Conservation (phyloP, 2,888 invertebrate genomes). For the Macropis europaea region DNA sequence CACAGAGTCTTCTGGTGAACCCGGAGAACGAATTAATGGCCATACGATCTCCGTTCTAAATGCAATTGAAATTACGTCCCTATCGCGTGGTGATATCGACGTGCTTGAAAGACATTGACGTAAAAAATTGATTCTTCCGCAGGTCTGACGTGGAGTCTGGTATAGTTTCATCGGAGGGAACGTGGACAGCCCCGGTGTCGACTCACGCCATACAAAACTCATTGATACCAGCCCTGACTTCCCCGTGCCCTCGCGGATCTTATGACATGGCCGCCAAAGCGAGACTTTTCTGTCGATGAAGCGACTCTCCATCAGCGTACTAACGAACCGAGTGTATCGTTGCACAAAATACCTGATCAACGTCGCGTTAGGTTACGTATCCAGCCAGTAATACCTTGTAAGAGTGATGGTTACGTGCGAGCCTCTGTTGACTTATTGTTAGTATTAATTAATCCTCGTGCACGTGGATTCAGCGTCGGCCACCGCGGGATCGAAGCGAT, state of each 20-base stretch:
- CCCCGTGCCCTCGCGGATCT: slow-evolving; percentile 67
- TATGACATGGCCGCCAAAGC: slow-evolving; percentile 71
- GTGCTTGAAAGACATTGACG: no score
- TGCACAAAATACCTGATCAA: neutral
- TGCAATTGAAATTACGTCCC: neutral
- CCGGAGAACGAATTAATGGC: no score
- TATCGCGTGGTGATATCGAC: slow-evolving; percentile 25
- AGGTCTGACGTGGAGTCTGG: slow-evolving; percentile 69
- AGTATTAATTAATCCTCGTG: neutral
- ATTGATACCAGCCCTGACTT: slow-evolving; percentile 71
- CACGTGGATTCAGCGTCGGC: neutral
- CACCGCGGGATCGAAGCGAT: neutral
- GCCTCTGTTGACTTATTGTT: slow-evolving; percentile 3
- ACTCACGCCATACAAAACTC: slow-evolving; percentile 69
- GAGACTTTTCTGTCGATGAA: slow-evolving; percentile 69
- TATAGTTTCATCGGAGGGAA: slow-evolving; percentile 65
- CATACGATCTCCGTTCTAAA: neutral
- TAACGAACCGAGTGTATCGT: neutral
- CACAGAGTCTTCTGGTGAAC: no score
- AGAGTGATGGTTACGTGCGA: neutral
- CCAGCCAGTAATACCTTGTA: slow-evolving; percentile 24
- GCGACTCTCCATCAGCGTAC: neutral
- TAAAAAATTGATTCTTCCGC: no score
- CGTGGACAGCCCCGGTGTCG: slow-evolving; percentile 74
- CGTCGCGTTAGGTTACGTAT: neutral